Conservation (phyloP, 92 coral and sea anemone species). For the Blastomussa wellsi region DNA sequence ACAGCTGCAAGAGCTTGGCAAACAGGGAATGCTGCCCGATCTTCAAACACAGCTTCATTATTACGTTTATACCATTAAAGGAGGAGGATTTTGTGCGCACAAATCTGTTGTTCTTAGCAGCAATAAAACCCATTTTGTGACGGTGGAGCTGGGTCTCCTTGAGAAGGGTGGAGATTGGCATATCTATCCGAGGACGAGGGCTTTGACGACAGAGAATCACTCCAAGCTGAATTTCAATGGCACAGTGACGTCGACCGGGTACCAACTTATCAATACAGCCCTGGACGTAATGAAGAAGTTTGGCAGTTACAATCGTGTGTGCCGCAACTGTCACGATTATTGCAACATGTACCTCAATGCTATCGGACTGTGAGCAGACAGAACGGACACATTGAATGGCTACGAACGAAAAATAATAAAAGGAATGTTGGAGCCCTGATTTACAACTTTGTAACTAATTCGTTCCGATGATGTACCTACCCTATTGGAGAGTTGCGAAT, state of each 20-base stretch:
- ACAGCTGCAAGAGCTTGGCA: not conserved
- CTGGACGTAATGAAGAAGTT: not conserved
- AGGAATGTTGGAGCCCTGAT: too few species aligned
- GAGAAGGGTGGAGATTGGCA: not conserved
- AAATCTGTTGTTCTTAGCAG: conserved; percentile 1
- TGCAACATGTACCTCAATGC: not conserved
- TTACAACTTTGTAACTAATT: too few species aligned
- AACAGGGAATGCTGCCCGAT: not conserved
- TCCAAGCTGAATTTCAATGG: not conserved
- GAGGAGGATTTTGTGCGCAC: not conserved
- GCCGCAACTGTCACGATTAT: not conserved
- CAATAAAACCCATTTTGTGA: not conserved
- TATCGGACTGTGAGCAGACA: not conserved
- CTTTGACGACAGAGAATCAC: not conserved
- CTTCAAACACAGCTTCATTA: not conserved
- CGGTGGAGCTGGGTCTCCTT: not conserved
- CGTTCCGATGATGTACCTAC: too few species aligned
- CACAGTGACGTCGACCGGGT: not conserved
- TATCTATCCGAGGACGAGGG: not conserved
- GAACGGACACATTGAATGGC: too few species aligned
- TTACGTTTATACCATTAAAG: not conserved
- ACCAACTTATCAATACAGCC: not conserved
- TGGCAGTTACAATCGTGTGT: not conserved
- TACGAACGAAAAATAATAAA: too few species aligned
- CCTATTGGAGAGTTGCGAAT: too few species aligned